Percentiles rank a stretch among this genome's conserved stretches.
These are phyloP conservation scores for Listronotus oregonensis DNA, from an alignment of 1,140 invertebrate genomes.

Conservation along the genomic window DNA sequence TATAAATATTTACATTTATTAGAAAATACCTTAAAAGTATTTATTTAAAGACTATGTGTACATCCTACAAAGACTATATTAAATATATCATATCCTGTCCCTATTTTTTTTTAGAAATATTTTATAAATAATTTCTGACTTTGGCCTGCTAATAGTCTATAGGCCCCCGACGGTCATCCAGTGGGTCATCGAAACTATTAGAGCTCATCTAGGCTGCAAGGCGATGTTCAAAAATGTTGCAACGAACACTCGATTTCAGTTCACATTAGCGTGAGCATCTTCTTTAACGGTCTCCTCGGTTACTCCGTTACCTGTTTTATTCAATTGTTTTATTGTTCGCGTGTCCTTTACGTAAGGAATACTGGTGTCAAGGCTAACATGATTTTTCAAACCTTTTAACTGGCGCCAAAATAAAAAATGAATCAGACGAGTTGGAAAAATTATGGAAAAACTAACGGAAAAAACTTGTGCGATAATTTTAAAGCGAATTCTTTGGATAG, in stretches of 20 bases:
- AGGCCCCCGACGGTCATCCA: constrained; percentile 29
- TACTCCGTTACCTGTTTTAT: not conserved
- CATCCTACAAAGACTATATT: too few relatives aligned
- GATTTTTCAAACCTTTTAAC: constrained; percentile 23
- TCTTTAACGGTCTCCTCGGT: constrained; percentile 8
- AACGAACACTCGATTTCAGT: constrained; percentile 27
- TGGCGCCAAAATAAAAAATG: constrained; percentile 19
- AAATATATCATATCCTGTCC: too few relatives aligned
- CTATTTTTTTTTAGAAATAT: too few relatives aligned
- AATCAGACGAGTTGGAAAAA: constrained; percentile 35
- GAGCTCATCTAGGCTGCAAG: constrained; percentile 49
- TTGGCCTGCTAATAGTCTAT: constrained; percentile 5
- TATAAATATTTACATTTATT: too few relatives aligned
- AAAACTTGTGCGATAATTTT: constrained; percentile 34
- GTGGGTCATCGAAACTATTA: constrained; percentile 53
- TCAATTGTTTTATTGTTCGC: constrained; percentile 1
- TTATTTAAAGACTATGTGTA: too few relatives aligned
- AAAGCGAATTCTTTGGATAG: constrained; percentile 64
- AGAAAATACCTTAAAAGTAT: too few relatives aligned
- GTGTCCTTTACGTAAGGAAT: not conserved
- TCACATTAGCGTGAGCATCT: constrained; percentile 20
- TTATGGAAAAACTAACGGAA: constrained; percentile 20
- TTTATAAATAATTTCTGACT: not conserved
- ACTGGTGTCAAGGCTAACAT: constrained; percentile 8
- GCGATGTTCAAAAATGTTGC: constrained; percentile 18